phyloP scores from a whole-genome alignment of 2,888 invertebrate species.

The Mayetiola destructor region DNA sequence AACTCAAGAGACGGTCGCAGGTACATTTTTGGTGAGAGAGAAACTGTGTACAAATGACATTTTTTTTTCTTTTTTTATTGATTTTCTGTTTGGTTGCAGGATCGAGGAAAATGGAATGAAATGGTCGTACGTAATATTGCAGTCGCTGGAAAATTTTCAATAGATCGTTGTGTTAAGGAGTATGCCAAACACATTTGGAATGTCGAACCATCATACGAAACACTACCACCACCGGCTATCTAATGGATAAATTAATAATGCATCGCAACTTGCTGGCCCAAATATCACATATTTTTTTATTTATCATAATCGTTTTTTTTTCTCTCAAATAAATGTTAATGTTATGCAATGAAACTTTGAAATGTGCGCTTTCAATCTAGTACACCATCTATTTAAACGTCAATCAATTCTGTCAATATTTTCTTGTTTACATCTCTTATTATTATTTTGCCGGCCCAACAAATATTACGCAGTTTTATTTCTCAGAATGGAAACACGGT shows the following conservation, averaged over 20 bases:
- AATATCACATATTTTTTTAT: too few species aligned
- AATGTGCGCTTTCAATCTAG: too few species aligned
- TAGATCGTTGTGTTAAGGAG: neutral
- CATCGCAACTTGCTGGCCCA: too few species aligned
- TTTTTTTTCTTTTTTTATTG: neutral
- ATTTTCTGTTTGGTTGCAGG: neutral
- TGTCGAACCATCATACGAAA: neutral
- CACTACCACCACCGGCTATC: neutral
- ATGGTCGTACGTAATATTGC: constrained; percentile 3
- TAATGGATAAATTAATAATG: too few species aligned
- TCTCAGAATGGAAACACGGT: constrained; percentile 20
- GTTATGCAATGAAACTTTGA: too few species aligned
- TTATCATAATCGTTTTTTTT: too few species aligned
- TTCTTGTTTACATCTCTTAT: too few species aligned
- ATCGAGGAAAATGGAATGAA: constrained; percentile 1
- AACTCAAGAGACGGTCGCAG: neutral
- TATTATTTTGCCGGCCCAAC: too few species aligned
- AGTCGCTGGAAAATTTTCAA: neutral
- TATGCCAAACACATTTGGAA: constrained; percentile 4
- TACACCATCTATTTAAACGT: too few species aligned
- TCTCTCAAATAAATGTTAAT: too few species aligned
- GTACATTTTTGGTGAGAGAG: neutral
- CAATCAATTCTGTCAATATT: too few species aligned
- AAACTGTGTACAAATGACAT: neutral
- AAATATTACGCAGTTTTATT: too few species aligned